Base-by-base conservation (phyloP, 1,140 invertebrate genomes). In the Aporrectodea caliginosa region DNA sequence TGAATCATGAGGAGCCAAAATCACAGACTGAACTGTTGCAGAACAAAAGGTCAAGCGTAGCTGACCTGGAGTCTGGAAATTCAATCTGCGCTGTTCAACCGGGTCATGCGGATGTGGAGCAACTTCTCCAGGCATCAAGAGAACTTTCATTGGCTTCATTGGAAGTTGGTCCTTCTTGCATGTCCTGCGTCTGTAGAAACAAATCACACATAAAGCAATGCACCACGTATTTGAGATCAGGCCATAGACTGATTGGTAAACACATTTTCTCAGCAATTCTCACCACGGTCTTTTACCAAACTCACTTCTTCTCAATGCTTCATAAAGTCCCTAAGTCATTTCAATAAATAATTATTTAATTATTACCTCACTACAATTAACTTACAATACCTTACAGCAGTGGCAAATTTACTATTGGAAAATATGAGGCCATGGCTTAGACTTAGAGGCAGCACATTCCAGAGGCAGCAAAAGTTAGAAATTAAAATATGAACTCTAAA, bases 41-140 rank as follows among this genome's bases (percentile, higher is more conserved):
- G n/a, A n/a, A n/a, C n/a, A n/a, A n/a, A n/a, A n/a, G n/a, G n/a
- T n/a, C n/a, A n/a, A n/a, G n/a, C n/a, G n/a, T n/a, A n/a, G n/a
- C n/a, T n/a, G 6, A 87, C 86, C 97, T 35, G 96, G 96, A 0
- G 96, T 98, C 90, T 98, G 96, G 91, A 97, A 98, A 87, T 98
- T 97, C 71, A 98, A 89, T 73, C 97, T 90, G 16, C 97, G 90
- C 92, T 98, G 94, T 89, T 98, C 96, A 0, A 99, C 96, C 0
- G 97, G 97, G 90, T 99, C 97, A 70, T 93, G 94, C 0, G 95
- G 90, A 78, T 87, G 85, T 2, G 86, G 82, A 0, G 85, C 85
- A n/a, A 85, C 79, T 30, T 85, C 85, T 73, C 85, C 84, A 16
- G 85, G 84, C 75, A 84, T 79, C 29, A 85, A 81, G n/a, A 81